A percentile compares a stretch with the other conserved stretches of the same genome.
Conservation (phyloP, 2,888 invertebrate species). For the Cordilura impudica region DNA sequence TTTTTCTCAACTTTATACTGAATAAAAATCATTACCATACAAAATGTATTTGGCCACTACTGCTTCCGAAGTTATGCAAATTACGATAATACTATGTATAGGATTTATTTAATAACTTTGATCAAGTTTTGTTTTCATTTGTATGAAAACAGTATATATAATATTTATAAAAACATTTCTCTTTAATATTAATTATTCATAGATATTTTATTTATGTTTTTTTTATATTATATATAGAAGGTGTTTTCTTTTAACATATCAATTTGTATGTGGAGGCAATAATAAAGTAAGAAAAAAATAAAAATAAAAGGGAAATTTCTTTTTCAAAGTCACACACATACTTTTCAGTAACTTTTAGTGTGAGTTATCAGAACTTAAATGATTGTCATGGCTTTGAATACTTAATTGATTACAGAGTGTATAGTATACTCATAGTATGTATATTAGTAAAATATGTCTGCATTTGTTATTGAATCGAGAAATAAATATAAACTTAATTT, state of each 20-base stretch:
- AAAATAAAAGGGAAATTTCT: conserved; percentile 55
- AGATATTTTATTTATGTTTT: conserved; percentile 3
- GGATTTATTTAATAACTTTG: too few relatives aligned
- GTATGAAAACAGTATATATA: not conserved
- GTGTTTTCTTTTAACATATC: conserved; percentile 6
- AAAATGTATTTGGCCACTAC: too few relatives aligned
- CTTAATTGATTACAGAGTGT: conserved; percentile 49
- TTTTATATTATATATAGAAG: conserved; percentile 5
- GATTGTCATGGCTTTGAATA: conserved; percentile 57
- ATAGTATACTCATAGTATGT: not conserved
- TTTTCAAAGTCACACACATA: conserved; percentile 29
- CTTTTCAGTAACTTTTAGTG: not conserved
- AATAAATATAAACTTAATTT: conserved; percentile 31
- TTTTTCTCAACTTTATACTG: too few relatives aligned
- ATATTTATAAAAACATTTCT: conserved; percentile 39
- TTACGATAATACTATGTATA: too few relatives aligned
- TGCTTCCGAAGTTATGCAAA: too few relatives aligned
- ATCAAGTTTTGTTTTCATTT: too few relatives aligned
- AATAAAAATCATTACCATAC: too few relatives aligned
- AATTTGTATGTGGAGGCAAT: not conserved
- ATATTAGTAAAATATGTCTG: conserved; percentile 26
- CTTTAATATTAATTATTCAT: conserved; percentile 39
- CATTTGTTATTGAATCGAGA: conserved; percentile 31
- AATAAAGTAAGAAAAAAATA: not conserved
- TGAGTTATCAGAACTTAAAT: conserved; percentile 55